Base-by-base conservation (phyloP, 2,888 invertebrate genomes). In the Drosophila pegasa region DNA sequence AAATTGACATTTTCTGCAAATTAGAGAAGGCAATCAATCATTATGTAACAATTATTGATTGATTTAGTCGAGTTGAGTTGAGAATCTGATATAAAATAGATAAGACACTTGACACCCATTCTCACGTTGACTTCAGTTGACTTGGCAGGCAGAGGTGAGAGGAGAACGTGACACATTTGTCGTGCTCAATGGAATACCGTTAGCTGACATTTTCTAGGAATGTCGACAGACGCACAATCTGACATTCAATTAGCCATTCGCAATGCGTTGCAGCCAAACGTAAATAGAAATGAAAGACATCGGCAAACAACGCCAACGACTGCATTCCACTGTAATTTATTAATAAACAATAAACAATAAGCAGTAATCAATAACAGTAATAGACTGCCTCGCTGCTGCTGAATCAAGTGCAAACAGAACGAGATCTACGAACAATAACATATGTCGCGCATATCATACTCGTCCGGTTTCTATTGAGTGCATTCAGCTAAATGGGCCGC, bases 311-410 rank as follows among this genome's bases (percentile, higher is more conserved):
- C 33, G 31, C 14, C 48, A 50, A 8, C 48, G 33, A 35, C 50
- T 20, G 33, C n/a, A 25, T 35, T 50, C 22, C 22, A 16, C 4
- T 16, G n/a, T 20, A 20, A 35, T 50, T 50, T 50, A 22, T 50
- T 50, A n/a, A 50, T 47, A 47, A 47, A 47, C 31, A 47, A 47
- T 47, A 29, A 47, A 14, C 47, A 31, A 31, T 50, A 8, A 8
- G 18, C 22, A 35, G 16, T 8, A 6, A n/a, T 5, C 35, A 50
- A 35, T n/a, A 16, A n/a, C 25, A 50, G 25, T 50, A 47, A 47
- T 18, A 47, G 7, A 47, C 29, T 47, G 22, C 35, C 5, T 22
- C 33, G 6, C 40, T 10, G 20, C 9, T n/a, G 12, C 27, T 7
- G 27, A 45, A 22, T 25, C 22, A 35, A 50, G 22, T 35, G 33